Conservation (phyloP, 1,140 invertebrate genomes). For the Lepidurus arcticus region DNA sequence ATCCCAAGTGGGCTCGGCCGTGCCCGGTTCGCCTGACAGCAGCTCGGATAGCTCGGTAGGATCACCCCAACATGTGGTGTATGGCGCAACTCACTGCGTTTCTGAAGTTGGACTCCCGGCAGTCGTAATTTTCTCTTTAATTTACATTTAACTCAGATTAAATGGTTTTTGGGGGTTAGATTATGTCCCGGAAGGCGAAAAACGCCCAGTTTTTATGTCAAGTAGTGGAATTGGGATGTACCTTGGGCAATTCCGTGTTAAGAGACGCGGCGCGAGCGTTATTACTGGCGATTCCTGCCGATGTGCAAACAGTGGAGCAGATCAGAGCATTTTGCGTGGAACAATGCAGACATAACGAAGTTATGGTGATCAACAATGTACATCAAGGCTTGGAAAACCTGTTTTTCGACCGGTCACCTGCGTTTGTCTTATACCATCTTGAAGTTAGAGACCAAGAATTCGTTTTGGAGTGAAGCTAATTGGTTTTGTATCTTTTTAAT, state of each 20-base stretch:
- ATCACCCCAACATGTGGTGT: slow-evolving; percentile 73
- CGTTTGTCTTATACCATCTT: slow-evolving; percentile 69
- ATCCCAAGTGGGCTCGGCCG: slow-evolving; percentile 68
- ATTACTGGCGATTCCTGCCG: slow-evolving; percentile 83
- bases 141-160: neutral
- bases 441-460: slow-evolving; percentile 46
- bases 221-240: slow-evolving; percentile 79
- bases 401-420: slow-evolving; percentile 67
- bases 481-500: slow-evolving; percentile 38
- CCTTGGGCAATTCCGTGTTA: slow-evolving; percentile 67
- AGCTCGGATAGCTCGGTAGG: slow-evolving; percentile 81
- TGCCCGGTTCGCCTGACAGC: slow-evolving; percentile 79
- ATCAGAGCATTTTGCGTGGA: slow-evolving; percentile 48
- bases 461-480: slow-evolving; percentile 24
- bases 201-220: slow-evolving; percentile 86
- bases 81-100: slow-evolving; percentile 46
- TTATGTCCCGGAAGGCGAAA: slow-evolving; percentile 66
- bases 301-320: slow-evolving; percentile 64
- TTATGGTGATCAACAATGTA: slow-evolving; percentile 41
- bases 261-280: slow-evolving; percentile 78
- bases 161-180: neutral
- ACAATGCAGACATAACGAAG: slow-evolving; percentile 40
- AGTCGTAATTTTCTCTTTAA: neutral
- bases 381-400: slow-evolving; percentile 59
- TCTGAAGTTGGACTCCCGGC: slow-evolving; percentile 1